Conservation (phyloP, 1,140 invertebrate species). For the Drosophila ambigua region DNA sequence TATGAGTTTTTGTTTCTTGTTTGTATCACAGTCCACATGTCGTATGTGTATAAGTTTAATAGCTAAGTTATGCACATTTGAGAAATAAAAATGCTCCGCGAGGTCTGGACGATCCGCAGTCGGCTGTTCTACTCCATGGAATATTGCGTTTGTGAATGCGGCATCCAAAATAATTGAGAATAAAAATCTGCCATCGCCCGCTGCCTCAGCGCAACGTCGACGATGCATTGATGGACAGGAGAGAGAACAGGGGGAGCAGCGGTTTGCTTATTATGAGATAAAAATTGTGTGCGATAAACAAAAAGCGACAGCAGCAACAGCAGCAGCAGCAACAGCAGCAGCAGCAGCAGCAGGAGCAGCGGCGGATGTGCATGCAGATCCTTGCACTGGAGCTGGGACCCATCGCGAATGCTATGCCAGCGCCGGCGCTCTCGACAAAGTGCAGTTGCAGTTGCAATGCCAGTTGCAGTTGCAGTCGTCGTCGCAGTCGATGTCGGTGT, state of each 20-base stretch:
- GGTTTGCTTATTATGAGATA: conserved; percentile 81
- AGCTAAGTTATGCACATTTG: conserved; percentile 64
- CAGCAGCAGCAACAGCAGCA: conserved; percentile 14
- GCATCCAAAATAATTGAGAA: conserved; percentile 69
- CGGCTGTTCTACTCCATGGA: conserved; percentile 78
- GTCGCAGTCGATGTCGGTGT: conserved; percentile 17
- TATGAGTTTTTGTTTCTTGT: neutral
- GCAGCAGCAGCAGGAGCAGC: conserved; percentile 12
- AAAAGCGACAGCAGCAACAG: conserved; percentile 52
- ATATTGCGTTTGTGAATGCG: conserved; percentile 68
- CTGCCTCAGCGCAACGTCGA: conserved; percentile 34
- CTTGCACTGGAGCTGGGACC: conserved; percentile 24
- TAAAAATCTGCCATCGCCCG: conserved; percentile 63
- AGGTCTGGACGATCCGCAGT: conserved; percentile 74
- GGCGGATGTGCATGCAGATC: conserved; percentile 30
- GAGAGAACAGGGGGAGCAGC: conserved; percentile 35
- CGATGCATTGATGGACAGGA: conserved; percentile 26
- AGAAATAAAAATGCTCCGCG: conserved; percentile 77
- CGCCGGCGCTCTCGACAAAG: conserved; percentile 34
- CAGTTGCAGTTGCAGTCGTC: conserved; percentile 37
- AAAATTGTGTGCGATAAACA: conserved; percentile 75
- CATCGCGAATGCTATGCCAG: conserved; percentile 8
- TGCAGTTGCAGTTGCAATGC: conserved; percentile 39
- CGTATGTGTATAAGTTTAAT: neutral
- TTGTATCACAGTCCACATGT: conserved; percentile 35